Evolutionary conservation across 2,888 invertebrate species (phyloP).

Genomic region (Drosophila leonis): DNA sequence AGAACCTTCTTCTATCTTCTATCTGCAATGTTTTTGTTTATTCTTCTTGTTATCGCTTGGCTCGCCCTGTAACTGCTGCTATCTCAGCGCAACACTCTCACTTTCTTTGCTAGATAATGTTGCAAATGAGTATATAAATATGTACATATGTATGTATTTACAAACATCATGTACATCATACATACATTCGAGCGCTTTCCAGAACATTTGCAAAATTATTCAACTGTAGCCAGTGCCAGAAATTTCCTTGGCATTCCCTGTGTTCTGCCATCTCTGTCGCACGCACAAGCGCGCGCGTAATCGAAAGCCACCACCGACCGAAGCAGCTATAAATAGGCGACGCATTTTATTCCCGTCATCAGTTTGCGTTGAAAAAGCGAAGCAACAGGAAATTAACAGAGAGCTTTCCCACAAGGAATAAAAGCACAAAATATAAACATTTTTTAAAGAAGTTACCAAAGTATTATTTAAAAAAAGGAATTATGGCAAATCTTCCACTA

Average conservation of each 20-base stretch:
- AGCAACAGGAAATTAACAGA: constrained; percentile 29
- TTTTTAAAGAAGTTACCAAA: not conserved
- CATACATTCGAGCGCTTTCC: constrained; percentile 44
- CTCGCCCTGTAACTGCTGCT: constrained; percentile 3
- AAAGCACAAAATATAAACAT: not conserved
- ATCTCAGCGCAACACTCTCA: constrained; percentile 48
- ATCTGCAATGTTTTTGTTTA: constrained; percentile 4
- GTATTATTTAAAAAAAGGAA: constrained; percentile 3
- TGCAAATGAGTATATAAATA: constrained; percentile 21
- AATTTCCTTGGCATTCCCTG: constrained; percentile 45
- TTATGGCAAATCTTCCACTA: constrained; percentile 73
- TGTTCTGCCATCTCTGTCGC: constrained; percentile 13
- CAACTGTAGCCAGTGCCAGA: constrained; percentile 40
- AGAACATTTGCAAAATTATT: constrained; percentile 51
- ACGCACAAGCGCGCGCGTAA: constrained; percentile 13
- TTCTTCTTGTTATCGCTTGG: constrained; percentile 9
- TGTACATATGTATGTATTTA: constrained; percentile 10
- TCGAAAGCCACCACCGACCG: constrained; percentile 49
- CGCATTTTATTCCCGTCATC: constrained; percentile 38
- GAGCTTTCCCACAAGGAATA: constrained; percentile 14
- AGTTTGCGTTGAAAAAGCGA: constrained; percentile 57
- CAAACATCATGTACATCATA: constrained; percentile 15
- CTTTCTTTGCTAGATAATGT: constrained; percentile 55
- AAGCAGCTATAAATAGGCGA: constrained; percentile 65
- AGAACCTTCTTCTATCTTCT: constrained; percentile 6